Evolutionary conservation across 2,113 vertebrate species (phyloP), one percentile per base, ranked within the genome.

Genomic region (Anguilla japonica): DNA sequence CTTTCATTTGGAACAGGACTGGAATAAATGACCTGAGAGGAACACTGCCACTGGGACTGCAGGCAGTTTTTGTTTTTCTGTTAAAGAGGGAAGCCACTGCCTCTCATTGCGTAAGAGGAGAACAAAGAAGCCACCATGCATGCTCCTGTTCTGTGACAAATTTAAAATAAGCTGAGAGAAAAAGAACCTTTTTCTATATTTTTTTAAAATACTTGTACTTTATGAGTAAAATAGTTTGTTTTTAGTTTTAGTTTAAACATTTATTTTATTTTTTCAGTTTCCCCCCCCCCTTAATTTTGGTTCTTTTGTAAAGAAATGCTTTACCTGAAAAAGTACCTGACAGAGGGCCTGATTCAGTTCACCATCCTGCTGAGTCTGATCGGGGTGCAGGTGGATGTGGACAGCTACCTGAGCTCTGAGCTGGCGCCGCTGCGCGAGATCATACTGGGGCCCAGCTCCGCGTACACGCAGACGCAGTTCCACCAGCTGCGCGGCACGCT

Each of bases 301-400:
- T 75, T 34, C 92, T 93, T 93, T 96, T 95, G 94, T 93, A 95
- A 96, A 99, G 98, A 99, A 96, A 99, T 99, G 98, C 98, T 99
- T 96, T 99, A 97, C 97, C 94, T 99, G 98, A 99, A 99, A 98
- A 99, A 99, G 96, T 99, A 99, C 95, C 99, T 99, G 96, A 99
- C 98, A 86, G 98, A 99, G 96, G 98, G 98, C 96, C 98, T 99
- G 92, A 98, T 99, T 96, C 98, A 99, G 95, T 99, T 99, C 97
- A 99, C 98, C 96, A 99, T 99, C 93, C 96, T 99, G 92, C 96
- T 99, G 92, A 99, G 98, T 96, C 95, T 99, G 88, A 96, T 99
- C 88, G 98, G 98, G 89, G 97, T 99, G 88, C 96, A 97, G 50
- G 97, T 99, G 96, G 98, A 99, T 96, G 95, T 99, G 96, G 98